Evolutionary conservation across 2,113 vertebrate genomes (phyloP).

Genomic region (Tychaedon coryphoeus): DNA sequence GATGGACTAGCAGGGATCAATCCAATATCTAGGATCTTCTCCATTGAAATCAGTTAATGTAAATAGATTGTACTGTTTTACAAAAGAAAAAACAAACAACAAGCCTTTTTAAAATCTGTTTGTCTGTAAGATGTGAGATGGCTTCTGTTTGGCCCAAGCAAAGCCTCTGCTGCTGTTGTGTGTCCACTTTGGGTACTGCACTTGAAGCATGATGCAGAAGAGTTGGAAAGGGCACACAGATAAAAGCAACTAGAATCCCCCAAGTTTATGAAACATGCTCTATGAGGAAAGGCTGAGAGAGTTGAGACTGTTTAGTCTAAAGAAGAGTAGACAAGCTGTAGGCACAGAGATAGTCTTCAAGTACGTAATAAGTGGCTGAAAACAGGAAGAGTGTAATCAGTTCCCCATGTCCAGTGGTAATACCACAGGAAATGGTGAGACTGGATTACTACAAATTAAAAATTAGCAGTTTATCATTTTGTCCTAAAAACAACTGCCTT

Average conservation of each 20-base stretch:
- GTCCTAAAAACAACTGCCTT: background rate
- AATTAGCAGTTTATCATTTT: background rate
- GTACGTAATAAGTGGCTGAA: background rate
- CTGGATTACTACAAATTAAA: background rate
- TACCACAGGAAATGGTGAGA: background rate
- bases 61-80: background rate
- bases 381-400: background rate
- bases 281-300: background rate
- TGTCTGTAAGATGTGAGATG: background rate
- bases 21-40: background rate
- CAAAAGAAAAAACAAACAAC: background rate
- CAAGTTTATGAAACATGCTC: background rate
- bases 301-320: background rate
- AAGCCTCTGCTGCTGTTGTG: slow-evolving; percentile 46
- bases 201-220: background rate
- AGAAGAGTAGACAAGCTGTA: background rate
- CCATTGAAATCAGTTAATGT: background rate
- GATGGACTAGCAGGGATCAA: background rate
- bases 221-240: background rate
- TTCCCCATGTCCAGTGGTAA: background rate
- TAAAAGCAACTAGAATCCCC: background rate
- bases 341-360: background rate
- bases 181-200: slow-evolving; percentile 31
- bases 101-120: background rate
- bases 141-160: background rate